phyloP scores from a whole-genome alignment of 2,113 vertebrate species.

The Microtus richardsoni region DNA sequence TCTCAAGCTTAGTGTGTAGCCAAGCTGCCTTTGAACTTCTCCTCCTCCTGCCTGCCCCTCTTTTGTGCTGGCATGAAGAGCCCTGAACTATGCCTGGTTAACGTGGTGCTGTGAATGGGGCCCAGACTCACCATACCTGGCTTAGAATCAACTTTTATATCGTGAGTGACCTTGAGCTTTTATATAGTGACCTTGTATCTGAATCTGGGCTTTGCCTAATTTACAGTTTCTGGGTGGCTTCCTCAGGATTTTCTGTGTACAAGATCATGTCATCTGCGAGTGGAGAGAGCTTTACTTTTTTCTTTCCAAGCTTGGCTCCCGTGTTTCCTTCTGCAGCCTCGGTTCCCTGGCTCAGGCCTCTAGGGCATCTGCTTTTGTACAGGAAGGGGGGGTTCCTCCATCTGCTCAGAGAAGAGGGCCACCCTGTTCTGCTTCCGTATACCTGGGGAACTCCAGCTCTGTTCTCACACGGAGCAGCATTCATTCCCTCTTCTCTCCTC shows the following conservation, averaged over 20 bases:
- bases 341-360: neutral
- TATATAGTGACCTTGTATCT: neutral
- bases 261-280: neutral
- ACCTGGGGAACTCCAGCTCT: neutral
- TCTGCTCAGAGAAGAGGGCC: neutral
- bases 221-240: neutral
- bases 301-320: neutral
- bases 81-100: neutral
- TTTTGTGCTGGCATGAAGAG: too few relatives aligned
- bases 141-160: neutral
- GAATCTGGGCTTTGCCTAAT: neutral
- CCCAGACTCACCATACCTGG: neutral
- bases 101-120: neutral
- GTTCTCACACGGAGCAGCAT: too few relatives aligned
- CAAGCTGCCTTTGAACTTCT: neutral
- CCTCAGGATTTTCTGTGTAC: neutral
- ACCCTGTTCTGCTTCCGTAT: neutral
- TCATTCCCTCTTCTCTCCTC: neutral
- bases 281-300: slow-evolving; percentile 34
- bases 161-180: neutral
- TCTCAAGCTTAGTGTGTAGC: neutral
- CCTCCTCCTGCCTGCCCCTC: neutral
- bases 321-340: neutral
- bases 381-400: neutral
- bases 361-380: neutral